Evolutionary conservation across 1,140 invertebrate genomes (phyloP).

Genomic region (Pogonomyrmex barbatus): DNA sequence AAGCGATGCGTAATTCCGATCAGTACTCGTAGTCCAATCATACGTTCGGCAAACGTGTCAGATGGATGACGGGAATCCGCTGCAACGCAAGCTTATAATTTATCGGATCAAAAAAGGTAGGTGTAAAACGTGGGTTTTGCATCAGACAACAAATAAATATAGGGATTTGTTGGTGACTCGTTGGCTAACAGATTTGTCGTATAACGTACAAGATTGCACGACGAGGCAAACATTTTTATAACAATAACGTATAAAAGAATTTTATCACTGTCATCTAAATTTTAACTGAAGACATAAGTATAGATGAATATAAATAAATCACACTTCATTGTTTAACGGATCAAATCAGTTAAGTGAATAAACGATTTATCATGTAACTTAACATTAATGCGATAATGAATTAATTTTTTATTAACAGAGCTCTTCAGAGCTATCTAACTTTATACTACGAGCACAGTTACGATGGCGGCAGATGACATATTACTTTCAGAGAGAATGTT

Average conservation of each 20-base stretch:
- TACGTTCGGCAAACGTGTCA: slow-evolving; percentile 79
- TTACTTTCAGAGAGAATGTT: background rate
- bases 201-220: slow-evolving; percentile 66
- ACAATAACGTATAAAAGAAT: slow-evolving; percentile 61
- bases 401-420: background rate
- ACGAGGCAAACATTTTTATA: slow-evolving; percentile 71
- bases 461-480: background rate
- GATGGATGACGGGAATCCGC: slow-evolving; percentile 78
- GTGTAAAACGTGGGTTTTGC: slow-evolving; percentile 82
- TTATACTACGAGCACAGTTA: background rate
- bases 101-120: slow-evolving; percentile 85
- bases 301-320: slow-evolving; percentile 33
- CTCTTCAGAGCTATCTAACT: background rate
- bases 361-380: slow-evolving; percentile 13
- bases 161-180: slow-evolving; percentile 78
- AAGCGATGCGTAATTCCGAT: slow-evolving; percentile 71
- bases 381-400: slow-evolving; percentile 26
- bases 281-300: slow-evolving; percentile 35
- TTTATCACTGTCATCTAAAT: slow-evolving; percentile 59
- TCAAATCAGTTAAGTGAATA: background rate
- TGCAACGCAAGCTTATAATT: slow-evolving; percentile 83
- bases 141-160: slow-evolving; percentile 84
- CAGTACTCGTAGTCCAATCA: slow-evolving; percentile 72
- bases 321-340: background rate
- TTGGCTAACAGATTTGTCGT: slow-evolving; percentile 73